Percentiles rank a stretch among this genome's conserved stretches.
Evolutionary conservation across 1,140 invertebrate species (phyloP).

Genomic region (Drosophila gunungcola): DNA sequence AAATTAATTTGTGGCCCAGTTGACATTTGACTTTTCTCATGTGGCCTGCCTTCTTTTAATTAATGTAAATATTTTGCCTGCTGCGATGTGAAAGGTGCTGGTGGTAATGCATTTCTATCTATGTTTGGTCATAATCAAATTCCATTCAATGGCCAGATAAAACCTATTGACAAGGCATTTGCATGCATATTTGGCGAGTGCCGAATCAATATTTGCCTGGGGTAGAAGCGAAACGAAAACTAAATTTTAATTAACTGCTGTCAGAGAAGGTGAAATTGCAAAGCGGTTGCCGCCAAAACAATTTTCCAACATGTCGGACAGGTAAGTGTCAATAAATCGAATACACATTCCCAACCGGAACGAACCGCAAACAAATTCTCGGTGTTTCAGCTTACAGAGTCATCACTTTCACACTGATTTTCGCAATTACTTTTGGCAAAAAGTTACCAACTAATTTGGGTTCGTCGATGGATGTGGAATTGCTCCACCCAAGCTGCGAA

Average conservation of each 20-base stretch:
- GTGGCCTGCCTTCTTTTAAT: slow-evolving; percentile 67
- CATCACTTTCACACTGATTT: slow-evolving; percentile 15
- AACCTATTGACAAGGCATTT: slow-evolving; percentile 48
- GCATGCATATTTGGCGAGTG: slow-evolving; percentile 19
- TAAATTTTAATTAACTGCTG: slow-evolving; percentile 76
- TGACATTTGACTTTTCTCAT: slow-evolving; percentile 75
- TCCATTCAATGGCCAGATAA: slow-evolving; percentile 54
- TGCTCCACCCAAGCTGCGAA: neutral
- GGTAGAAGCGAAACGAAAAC: slow-evolving; percentile 63
- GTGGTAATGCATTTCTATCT: slow-evolving; percentile 52
- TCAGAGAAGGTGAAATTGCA: slow-evolving; percentile 15
- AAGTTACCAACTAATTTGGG: slow-evolving; percentile 40
- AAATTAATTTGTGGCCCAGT: slow-evolving; percentile 70
- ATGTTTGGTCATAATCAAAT: slow-evolving; percentile 74
- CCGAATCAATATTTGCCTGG: slow-evolving; percentile 27
- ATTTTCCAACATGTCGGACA: slow-evolving; percentile 15
- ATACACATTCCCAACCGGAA: neutral
- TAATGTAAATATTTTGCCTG: slow-evolving; percentile 67
- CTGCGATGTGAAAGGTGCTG: slow-evolving; percentile 10
- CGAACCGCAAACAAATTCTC: slow-evolving; percentile 16
- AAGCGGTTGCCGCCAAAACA: slow-evolving; percentile 42
- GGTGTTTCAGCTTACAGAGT: slow-evolving; percentile 7
- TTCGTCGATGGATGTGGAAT: neutral
- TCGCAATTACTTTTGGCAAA: slow-evolving; percentile 49
- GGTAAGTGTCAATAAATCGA: slow-evolving; percentile 38